Evolutionary conservation across 2,113 vertebrate species (phyloP).

Genomic region (Atrichornis clamosus): DNA sequence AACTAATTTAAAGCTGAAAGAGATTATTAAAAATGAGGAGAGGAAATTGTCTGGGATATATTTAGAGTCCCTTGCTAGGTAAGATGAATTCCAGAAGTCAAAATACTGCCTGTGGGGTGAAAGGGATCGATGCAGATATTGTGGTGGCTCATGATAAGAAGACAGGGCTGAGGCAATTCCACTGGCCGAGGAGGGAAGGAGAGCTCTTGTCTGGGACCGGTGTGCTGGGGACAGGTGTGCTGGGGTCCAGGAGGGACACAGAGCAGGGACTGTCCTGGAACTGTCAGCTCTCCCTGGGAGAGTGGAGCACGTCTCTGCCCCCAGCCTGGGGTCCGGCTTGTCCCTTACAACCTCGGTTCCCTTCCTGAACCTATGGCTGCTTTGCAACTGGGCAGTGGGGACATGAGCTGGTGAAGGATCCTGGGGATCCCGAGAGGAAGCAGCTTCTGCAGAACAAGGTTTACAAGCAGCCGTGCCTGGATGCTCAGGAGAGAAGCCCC

Average conservation of each 20-base stretch:
- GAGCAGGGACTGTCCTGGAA: fast-evolving
- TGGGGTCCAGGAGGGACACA: not conserved
- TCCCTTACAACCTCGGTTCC: fast-evolving
- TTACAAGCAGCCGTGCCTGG: not conserved
- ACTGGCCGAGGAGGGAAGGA: not conserved
- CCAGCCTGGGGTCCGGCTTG: fast-evolving
- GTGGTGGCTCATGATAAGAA: not conserved
- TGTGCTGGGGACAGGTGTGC: not conserved
- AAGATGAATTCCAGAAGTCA: slow-evolving; percentile 35
- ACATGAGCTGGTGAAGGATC: not conserved
- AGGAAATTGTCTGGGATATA: slow-evolving; percentile 34
- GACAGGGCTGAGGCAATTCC: not conserved
- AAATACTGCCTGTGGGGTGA: not conserved
- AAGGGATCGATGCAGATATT: not conserved
- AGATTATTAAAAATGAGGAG: slow-evolving; percentile 46
- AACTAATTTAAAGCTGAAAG: slow-evolving; percentile 29
- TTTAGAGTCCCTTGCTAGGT: slow-evolving; percentile 10
- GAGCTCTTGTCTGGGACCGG: not conserved
- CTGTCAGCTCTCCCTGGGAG: fast-evolving
- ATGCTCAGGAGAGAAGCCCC: not conserved
- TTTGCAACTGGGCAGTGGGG: not conserved
- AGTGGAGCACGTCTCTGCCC: not conserved
- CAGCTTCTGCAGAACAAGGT: not conserved
- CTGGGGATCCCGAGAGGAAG: not conserved
- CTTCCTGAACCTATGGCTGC: not conserved